Base-by-base conservation (phyloP, 2,797 vertebrate species). In the Pseudochaenichthys georgianus region DNA sequence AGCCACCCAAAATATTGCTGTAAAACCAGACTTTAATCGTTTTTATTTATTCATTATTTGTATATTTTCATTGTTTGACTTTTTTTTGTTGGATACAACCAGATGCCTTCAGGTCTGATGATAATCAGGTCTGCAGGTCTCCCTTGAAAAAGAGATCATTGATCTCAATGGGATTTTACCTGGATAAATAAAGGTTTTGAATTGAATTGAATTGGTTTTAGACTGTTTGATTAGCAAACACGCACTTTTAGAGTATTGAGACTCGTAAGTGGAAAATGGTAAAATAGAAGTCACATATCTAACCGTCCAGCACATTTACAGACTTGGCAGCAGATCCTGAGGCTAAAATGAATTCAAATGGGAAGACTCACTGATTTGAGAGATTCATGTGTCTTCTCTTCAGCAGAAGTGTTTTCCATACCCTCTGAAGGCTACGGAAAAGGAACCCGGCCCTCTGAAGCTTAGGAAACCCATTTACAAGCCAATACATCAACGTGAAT, bases 401-500 rank as follows among this genome's bases (percentile, higher is more conserved):
- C 2, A 19, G 31, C n/a, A 16, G 21, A 53, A 51, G 62, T 38
- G 6, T 1, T 38, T 2, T 5, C 1, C 1, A 9, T 12, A 5
- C 72, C 12, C 10, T 48, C 34, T 11, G 5, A 64, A 13, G n/a
- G 19, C 41, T 57, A 50, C 34, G 11, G 51, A 48, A 28, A 38
- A 3, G n/a, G 7, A 58, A 64, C 3, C 5, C 7, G 69, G 3
- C 4, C 9, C 13, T 47, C 42, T 12, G 48, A 43, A 59, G 41
- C 9, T 60, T 23, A 70, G 64, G 16, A 45, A 70, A 48, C 4
- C n/a, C 51, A 54, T 77, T 77, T 47, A 53, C 16, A 17, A 58
- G 9, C 52, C 5, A 31, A 43, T 51, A 48, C 52, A 68, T 21
- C 9, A 23, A 46, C 5, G 16, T 54, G 21, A 65, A 31, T 47